Evolutionary conservation across 2,797 vertebrate genomes (phyloP).

Genomic region (Ficedula albicollis): DNA sequence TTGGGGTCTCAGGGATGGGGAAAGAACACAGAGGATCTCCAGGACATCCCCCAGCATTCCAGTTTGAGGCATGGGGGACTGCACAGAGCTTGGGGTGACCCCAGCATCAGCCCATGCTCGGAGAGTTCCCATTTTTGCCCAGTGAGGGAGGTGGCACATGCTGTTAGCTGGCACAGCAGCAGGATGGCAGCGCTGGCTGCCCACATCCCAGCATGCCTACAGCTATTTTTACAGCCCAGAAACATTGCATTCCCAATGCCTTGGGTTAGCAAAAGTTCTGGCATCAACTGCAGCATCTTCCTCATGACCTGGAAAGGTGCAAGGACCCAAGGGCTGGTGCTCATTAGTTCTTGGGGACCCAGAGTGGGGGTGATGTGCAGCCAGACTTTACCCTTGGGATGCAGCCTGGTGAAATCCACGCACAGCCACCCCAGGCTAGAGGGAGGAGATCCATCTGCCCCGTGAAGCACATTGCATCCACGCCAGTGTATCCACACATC

Average conservation of each 20-base stretch:
- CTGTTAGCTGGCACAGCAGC: neutral
- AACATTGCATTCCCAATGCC: neutral
- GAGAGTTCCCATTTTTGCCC: neutral
- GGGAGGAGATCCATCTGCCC: neutral
- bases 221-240: neutral
- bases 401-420: neutral
- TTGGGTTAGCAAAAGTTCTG: neutral
- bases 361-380: neutral
- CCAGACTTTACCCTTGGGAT: neutral
- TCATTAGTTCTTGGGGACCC: neutral
- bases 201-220: neutral
- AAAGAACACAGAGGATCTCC: neutral
- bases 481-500: rapidly evolving
- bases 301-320: neutral
- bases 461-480: rapidly evolving
- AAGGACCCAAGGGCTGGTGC: neutral
- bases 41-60: neutral
- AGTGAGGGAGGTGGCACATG: neutral
- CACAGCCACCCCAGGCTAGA: neutral
- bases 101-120: rapidly evolving
- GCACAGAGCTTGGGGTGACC: neutral
- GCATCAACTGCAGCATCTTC: neutral
- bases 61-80: neutral
- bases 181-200: rapidly evolving
- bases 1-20: rapidly evolving